Evolutionary conservation across 2,888 invertebrate genomes (phyloP).

Genomic region (Neoaliturus tenellus): DNA sequence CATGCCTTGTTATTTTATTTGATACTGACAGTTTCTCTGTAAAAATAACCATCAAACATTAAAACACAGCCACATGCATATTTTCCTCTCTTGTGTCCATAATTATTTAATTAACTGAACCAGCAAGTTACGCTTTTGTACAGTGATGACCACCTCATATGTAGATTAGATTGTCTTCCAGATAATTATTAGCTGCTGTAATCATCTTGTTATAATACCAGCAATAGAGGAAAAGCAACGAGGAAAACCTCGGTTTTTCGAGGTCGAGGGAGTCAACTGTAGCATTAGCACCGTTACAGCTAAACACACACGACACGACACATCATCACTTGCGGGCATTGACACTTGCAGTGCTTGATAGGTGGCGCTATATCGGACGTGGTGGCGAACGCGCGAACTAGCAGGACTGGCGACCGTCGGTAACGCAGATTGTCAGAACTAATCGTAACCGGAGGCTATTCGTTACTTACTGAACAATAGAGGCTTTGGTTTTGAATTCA

Average conservation of each 20-base stretch:
- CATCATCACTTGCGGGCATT: neutral
- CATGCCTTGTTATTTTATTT: too few species aligned
- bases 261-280: neutral
- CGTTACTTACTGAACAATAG: too few species aligned
- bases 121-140: too few species aligned
- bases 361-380: neutral
- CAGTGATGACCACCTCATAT: too few species aligned
- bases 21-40: too few species aligned
- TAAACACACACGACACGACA: neutral
- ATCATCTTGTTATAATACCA: neutral
- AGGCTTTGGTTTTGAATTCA: too few species aligned
- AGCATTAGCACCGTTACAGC: neutral
- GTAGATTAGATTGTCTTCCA: neutral
- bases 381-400: neutral
- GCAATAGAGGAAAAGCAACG: neutral
- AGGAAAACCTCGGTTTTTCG: neutral
- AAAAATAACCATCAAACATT: too few species aligned
- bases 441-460: too few species aligned
- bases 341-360: neutral
- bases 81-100: too few species aligned
- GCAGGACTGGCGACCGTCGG: neutral
- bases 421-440: neutral
- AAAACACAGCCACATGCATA: too few species aligned
- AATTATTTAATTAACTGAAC: too few species aligned
- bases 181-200: neutral